Conservation (phyloP, 2,797 vertebrate genomes). For the Megaceryle alcyon region DNA sequence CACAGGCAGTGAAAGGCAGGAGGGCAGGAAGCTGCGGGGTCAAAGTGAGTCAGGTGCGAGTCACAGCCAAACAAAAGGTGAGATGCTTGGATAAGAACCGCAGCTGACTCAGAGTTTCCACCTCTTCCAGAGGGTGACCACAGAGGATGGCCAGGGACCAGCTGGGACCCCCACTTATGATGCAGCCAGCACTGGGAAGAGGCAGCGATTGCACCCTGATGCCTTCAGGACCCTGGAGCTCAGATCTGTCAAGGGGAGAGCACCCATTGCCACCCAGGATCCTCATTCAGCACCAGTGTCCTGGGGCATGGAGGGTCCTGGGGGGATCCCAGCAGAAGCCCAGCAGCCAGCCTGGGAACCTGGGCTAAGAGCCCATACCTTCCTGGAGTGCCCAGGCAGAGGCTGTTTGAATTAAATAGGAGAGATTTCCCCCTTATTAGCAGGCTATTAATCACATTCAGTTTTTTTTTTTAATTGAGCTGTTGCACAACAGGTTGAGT, state of each 20-base stretch:
- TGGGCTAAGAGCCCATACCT: neutral
- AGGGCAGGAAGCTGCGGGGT: conserved; percentile 48
- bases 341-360: neutral
- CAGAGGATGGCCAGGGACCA: neutral
- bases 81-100: neutral
- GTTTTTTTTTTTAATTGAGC: conserved; percentile 46
- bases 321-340: neutral
- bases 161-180: rapidly evolving
- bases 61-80: conserved; percentile 53
- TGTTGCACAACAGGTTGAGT: conserved; percentile 72
- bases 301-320: neutral
- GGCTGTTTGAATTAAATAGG: conserved; percentile 44
- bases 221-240: neutral
- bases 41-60: conserved; percentile 48
- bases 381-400: conserved; percentile 28
- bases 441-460: conserved; percentile 60
- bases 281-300: neutral
- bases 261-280: neutral
- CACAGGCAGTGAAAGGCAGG: conserved; percentile 15
- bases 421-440: conserved; percentile 72
- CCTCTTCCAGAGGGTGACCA: neutral
- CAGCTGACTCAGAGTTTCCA: conserved; percentile 62
- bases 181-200: neutral
- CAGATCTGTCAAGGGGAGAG: neutral
- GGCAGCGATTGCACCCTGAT: rapidly evolving